Evolutionary conservation across 2,113 vertebrate species (phyloP).

Genomic region (Amphiprion percula): DNA sequence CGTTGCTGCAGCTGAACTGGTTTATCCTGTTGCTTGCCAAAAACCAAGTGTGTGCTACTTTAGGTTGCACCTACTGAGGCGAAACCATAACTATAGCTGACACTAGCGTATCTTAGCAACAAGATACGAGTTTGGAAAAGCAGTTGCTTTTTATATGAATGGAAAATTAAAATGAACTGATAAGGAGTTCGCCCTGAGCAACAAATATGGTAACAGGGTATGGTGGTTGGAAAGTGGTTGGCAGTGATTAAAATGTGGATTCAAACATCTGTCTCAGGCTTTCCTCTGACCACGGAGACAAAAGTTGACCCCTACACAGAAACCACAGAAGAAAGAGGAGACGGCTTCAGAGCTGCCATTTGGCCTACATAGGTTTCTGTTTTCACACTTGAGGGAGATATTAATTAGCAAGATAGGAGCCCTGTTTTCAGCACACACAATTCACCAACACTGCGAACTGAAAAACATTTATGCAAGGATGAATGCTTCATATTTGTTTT

Average conservation of each 20-base stretch:
- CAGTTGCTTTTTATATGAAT: neutral
- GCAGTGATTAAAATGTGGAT: slow-evolving; percentile 20
- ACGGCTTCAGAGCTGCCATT: neutral
- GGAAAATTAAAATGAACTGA: slow-evolving; percentile 17
- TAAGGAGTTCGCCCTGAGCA: neutral
- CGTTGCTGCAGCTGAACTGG: neutral
- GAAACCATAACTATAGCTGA: neutral
- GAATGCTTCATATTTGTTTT: neutral
- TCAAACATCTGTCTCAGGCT: slow-evolving; percentile 8
- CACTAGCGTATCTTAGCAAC: neutral
- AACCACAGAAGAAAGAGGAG: slow-evolving; percentile 58
- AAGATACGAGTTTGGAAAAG: neutral
- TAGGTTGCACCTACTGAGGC: neutral
- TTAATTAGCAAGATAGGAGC: neutral
- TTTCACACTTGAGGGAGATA: neutral
- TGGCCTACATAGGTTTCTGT: slow-evolving; percentile 40
- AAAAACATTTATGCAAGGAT: neutral
- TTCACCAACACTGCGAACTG: neutral
- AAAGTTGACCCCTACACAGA: slow-evolving; percentile 53
- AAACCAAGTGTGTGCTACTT: neutral
- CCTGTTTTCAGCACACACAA: neutral
- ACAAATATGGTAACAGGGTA: neutral
- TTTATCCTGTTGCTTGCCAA: neutral
- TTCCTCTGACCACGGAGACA: slow-evolving; percentile 41
- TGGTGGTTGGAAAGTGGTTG: slow-evolving; percentile 61